phyloP scores from a whole-genome alignment of 2,888 invertebrate genomes.

The Leptarthrus brevirostris region DNA sequence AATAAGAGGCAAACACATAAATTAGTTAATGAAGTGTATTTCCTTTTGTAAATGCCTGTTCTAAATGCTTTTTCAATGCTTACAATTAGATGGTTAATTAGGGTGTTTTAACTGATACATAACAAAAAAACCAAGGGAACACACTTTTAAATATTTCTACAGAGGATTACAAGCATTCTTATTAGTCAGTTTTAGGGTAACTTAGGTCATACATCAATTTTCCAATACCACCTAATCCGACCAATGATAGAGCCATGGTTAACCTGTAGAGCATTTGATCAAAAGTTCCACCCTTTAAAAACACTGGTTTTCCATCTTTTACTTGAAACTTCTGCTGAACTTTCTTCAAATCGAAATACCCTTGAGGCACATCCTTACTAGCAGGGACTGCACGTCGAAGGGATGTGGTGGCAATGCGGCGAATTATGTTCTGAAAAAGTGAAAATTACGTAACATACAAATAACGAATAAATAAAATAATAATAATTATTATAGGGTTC shows the following conservation, averaged over 20 bases:
- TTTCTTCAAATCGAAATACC: constrained; percentile 55
- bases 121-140: too few relatives aligned
- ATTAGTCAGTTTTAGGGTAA: constrained; percentile 55
- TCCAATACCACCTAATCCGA: constrained; percentile 62
- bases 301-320: constrained; percentile 68
- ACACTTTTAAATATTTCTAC: constrained; percentile 31
- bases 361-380: constrained; percentile 51
- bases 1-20: too few relatives aligned
- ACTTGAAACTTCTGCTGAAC: constrained; percentile 62
- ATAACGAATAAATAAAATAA: too few relatives aligned
- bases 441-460: constrained; percentile 60
- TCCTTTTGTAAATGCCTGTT: too few relatives aligned
- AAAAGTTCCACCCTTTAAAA: constrained; percentile 68
- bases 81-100: too few relatives aligned
- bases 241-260: constrained; percentile 63
- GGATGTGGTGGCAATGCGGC: constrained; percentile 53
- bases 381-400: neutral
- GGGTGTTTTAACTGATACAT: too few relatives aligned
- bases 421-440: constrained; percentile 61
- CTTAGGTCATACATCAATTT: constrained; percentile 59
- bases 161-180: constrained; percentile 43
- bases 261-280: constrained; percentile 67
- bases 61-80: constrained; percentile 48
- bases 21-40: too few relatives aligned
- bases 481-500: too few relatives aligned